Evolutionary conservation across 2,888 invertebrate genomes (phyloP), one percentile per base, ranked within the genome.

Genomic region (Anagyrus pseudococci): DNA sequence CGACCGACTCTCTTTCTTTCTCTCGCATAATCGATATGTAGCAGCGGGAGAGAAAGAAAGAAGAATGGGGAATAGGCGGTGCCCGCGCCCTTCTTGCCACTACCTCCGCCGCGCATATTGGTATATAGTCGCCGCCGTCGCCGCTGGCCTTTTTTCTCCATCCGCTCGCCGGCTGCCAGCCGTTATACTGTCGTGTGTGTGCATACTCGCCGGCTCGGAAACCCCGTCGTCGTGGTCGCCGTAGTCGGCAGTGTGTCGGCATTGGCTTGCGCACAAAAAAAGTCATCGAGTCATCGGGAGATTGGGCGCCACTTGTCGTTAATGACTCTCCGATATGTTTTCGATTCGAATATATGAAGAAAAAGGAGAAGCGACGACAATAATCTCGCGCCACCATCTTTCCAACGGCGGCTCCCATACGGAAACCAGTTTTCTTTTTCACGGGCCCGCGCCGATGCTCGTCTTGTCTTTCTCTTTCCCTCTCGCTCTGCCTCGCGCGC

Each of bases 301-400:
- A 80, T 77, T 77, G 78, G 78, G 80, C 79, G 79, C 80, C 80
- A 80, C 79, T 80, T 80, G 80, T 79, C 80, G 77, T 80, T 80
- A 79, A 79, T 79, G 79, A 79, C 78, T 78, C 68, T 72, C 73
- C 72, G 73, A 71, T 78, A 71, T 79, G 78, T 79, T 75, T 77
- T 76, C 78, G 77, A 77, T 79, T 80, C 77, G 79, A 79, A 79
- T 80, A 15, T 43, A n/a, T n/a, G n/a, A n/a, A n/a, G n/a, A 22
- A 76, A 75, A 55, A 54, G 49, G 53, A 77, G 68, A 69, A 40
- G 71, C 77, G 77, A 79, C 77, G 77, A 78, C 77, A 73, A n/a
- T n/a, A n/a, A 76, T 76, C 77, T 75, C 67, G 61, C 58, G 57
- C 58, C 59, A 55, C 64, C 52, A 64, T 56, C 58, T 56, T 10